Evolutionary conservation across 30 jellyfish, hydroid and myxozoan genomes (phyloP).

Genomic region (Turritopsis dohrnii): DNA sequence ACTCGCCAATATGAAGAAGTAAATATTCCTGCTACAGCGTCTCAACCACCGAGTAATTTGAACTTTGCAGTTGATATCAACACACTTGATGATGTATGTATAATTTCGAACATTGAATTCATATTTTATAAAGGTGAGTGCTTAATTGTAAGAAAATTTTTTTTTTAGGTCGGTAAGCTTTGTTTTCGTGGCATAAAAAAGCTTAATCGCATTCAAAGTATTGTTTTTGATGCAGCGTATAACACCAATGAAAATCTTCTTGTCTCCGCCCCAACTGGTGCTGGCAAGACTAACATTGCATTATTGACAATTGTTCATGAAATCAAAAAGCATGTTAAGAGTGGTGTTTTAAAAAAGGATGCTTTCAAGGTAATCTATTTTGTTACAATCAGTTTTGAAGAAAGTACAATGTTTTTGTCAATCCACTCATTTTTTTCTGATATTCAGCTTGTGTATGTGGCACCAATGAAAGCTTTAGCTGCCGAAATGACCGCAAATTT

Average conservation of each 20-base stretch:
- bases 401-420: too few species aligned
- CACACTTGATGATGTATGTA: constrained; percentile 71
- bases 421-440: too few species aligned
- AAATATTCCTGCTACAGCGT: constrained; percentile 75
- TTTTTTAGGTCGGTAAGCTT: constrained; percentile 65
- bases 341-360: constrained; percentile 79
- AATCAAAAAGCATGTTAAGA: constrained; percentile 53
- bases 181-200: constrained; percentile 75
- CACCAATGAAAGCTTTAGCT: constrained; percentile 99
- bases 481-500: constrained; percentile 95
- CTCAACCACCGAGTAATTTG: constrained; percentile 77
- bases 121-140: too few species aligned
- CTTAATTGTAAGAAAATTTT: too few species aligned
- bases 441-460: constrained; percentile 77
- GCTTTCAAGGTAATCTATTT: constrained; percentile 63
- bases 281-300: constrained; percentile 99
- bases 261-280: constrained; percentile 99
- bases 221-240: constrained; percentile 93
- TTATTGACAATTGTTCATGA: constrained; percentile 83
- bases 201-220: constrained; percentile 87
- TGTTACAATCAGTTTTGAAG: too few species aligned
- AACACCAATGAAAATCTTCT: constrained; percentile 88
- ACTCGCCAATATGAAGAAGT: constrained; percentile 73
- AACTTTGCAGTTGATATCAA: constrained; percentile 52
- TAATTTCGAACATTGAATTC: background rate